Percentiles rank a stretch among this genome's conserved stretches.
phyloP scores from a whole-genome alignment of 2,888 invertebrate genomes.

The Pogonocherus hispidulus region DNA sequence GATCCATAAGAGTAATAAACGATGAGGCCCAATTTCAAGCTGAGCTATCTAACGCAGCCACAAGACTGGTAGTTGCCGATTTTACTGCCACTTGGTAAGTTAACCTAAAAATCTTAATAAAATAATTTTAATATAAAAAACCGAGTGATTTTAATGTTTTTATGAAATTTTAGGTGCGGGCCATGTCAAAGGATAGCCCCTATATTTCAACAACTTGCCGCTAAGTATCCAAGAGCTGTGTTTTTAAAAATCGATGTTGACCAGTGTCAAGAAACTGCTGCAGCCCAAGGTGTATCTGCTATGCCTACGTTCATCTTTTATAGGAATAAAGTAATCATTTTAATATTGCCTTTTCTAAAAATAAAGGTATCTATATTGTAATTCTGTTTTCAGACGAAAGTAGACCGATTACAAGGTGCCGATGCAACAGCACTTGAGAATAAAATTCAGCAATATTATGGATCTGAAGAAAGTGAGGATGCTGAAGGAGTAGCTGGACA shows the following conservation, averaged over 20 bases:
- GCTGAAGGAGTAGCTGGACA: conserved; percentile 84
- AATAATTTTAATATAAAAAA: too few species aligned
- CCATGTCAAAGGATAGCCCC: conserved; percentile 97
- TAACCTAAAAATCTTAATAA: conserved; percentile 46
- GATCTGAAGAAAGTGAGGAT: conserved; percentile 75
- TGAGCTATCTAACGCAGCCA: conserved; percentile 87
- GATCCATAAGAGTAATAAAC: conserved; percentile 75
- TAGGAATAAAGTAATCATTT: conserved; percentile 78
- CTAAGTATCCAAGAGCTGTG: conserved; percentile 88
- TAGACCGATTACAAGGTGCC: conserved; percentile 91
- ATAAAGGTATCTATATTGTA: too few species aligned
- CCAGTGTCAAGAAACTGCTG: conserved; percentile 90
- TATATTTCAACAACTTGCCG: conserved; percentile 88
- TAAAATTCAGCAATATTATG: conserved; percentile 91
- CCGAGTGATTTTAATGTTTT: conserved; percentile 9
- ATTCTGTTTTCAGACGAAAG: conserved; percentile 74
- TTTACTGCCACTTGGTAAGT: conserved; percentile 94
- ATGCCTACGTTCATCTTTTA: conserved; percentile 99
- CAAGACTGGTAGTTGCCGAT: conserved; percentile 93
- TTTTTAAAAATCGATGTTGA: conserved; percentile 98
- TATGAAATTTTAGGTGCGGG: conserved; percentile 82
- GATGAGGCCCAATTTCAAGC: conserved; percentile 87
- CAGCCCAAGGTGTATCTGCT: conserved; percentile 89
- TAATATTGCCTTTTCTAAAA: conserved; percentile 3
- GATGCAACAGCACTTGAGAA: conserved; percentile 85